These are phyloP conservation scores for Thaumetopoea pityocampa DNA, from an alignment of 1,140 invertebrate species.

Conservation along the genomic window DNA sequence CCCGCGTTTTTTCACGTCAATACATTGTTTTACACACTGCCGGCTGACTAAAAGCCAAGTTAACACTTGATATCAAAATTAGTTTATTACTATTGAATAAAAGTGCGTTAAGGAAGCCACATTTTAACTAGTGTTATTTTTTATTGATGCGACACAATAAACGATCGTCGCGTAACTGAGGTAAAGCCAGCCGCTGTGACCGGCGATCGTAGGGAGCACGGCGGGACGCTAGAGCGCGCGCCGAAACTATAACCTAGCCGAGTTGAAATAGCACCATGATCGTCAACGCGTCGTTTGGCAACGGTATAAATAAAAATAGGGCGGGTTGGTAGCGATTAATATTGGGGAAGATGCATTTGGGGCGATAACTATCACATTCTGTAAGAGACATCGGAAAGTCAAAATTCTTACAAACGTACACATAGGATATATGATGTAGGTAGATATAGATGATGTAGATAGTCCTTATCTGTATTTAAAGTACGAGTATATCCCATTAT, in stretches of 20 bases:
- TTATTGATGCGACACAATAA: constrained; percentile 42
- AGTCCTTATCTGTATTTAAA: no score
- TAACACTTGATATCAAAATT: no score
- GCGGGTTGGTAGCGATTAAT: constrained; percentile 53
- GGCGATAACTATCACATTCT: constrained; percentile 35
- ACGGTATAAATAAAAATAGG: constrained; percentile 38
- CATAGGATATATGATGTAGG: no score
- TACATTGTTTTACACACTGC: constrained; percentile 10
- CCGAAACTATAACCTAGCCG: constrained; percentile 62
- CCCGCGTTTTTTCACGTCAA: constrained; percentile 47
- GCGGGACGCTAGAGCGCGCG: constrained; percentile 49
- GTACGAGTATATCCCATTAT: no score
- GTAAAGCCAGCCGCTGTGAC: constrained; percentile 15
- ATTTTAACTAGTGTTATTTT: constrained; percentile 27
- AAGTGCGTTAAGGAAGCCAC: constrained; percentile 12
- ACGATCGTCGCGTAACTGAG: constrained; percentile 56
- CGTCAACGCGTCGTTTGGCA: constrained; percentile 29
- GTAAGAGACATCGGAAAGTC: no score
- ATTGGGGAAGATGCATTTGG: constrained; percentile 21
- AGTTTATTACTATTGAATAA: no score
- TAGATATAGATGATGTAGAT: no score
- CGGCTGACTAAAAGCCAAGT: no score
- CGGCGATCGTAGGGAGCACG: constrained; percentile 34
- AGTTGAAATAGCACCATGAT: constrained; percentile 51
- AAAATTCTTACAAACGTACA: no score